Percentiles rank a stretch among this genome's conserved stretches.
Conservation (phyloP, 2,113 vertebrate genomes). For the Chauna torquata region DNA sequence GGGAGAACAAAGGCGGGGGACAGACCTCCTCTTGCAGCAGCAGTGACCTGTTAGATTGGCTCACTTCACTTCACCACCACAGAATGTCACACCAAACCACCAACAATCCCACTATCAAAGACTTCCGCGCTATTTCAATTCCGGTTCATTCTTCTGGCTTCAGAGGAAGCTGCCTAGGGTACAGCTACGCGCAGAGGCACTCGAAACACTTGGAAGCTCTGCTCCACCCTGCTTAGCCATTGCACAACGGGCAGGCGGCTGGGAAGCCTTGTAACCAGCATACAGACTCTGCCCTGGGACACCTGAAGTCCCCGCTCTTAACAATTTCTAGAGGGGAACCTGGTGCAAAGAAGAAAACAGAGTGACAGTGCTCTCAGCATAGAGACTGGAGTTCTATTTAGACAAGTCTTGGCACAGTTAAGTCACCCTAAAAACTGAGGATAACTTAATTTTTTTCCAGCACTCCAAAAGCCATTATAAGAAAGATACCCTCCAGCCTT, state of each 20-base stretch:
- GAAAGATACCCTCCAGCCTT: background rate
- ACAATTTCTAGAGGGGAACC: background rate
- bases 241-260: background rate
- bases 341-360: rapidly evolving
- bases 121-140: background rate
- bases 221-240: background rate
- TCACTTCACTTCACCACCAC: background rate
- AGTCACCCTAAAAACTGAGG: background rate
- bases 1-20: background rate
- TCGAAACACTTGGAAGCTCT: background rate
- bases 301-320: rapidly evolving
- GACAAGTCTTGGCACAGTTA: background rate
- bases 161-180: background rate
- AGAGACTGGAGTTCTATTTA: background rate
- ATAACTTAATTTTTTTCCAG: background rate
- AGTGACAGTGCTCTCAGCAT: background rate
- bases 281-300: background rate
- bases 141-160: background rate
- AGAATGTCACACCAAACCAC: background rate
- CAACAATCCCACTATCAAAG: background rate
- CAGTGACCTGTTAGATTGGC: background rate
- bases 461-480: background rate
- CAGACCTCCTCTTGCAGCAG: background rate
- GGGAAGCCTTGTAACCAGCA: background rate
- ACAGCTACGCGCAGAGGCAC: rapidly evolving